phyloP scores from a whole-genome alignment of 2,797 vertebrate genomes.

The Ceryle rudis region DNA sequence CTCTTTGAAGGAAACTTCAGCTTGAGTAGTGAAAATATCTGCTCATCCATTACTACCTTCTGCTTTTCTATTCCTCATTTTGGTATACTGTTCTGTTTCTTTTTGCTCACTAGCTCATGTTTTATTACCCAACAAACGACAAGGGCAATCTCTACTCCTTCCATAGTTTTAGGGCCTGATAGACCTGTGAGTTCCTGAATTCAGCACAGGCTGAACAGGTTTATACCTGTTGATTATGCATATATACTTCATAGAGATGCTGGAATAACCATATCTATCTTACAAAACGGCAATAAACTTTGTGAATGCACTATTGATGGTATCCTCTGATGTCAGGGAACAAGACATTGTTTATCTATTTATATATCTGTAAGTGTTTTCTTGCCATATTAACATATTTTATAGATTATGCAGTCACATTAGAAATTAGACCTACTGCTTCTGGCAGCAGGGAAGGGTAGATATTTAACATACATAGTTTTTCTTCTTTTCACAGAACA shows the following conservation, averaged over 20 bases:
- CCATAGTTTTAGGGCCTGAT: background rate
- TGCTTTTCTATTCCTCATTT: background rate
- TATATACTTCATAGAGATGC: background rate
- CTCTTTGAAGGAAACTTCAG: background rate
- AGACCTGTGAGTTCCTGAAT: background rate
- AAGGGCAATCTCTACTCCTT: background rate
- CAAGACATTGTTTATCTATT: background rate
- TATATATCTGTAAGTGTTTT: background rate
- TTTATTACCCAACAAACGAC: background rate
- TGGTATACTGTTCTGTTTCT: background rate
- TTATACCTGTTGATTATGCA: background rate
- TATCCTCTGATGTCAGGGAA: background rate
- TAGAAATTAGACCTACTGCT: background rate
- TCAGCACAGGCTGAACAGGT: background rate
- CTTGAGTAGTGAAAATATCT: background rate
- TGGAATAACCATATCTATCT: background rate
- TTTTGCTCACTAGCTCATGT: background rate
- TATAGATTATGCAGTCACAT: background rate
- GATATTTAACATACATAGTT: background rate
- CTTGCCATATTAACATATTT: background rate
- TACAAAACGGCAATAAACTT: background rate
- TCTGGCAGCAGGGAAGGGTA: background rate
- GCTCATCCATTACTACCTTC: background rate
- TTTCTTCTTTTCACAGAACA: background rate
- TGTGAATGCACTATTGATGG: fast-evolving